phyloP scores from a whole-genome alignment of 1,140 invertebrate genomes.

The Zaprionus africanus region DNA sequence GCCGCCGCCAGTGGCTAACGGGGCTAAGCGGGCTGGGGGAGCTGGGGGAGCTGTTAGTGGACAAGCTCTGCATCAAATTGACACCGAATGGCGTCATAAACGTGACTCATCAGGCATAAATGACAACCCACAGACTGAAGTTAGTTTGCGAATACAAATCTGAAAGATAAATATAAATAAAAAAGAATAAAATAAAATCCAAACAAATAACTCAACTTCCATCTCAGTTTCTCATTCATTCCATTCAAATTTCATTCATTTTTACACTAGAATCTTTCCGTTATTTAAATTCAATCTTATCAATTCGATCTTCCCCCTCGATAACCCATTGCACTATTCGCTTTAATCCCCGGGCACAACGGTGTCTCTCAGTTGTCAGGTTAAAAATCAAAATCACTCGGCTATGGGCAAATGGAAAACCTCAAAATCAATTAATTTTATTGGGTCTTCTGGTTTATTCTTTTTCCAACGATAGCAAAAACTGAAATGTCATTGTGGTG shows the following conservation, averaged over 20 bases:
- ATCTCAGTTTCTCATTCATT: neutral
- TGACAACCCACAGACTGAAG: neutral
- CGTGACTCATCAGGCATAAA: conserved; percentile 18
- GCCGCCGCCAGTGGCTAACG: conserved; percentile 4
- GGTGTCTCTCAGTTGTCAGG: conserved; percentile 56
- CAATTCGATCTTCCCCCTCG: neutral
- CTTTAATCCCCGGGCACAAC: conserved; percentile 29
- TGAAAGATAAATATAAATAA: too few species aligned
- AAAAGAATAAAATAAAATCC: too few species aligned
- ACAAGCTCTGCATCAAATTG: conserved; percentile 62
- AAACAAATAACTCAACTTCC: too few species aligned
- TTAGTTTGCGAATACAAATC: neutral
- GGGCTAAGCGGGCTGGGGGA: neutral
- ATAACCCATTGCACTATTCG: neutral
- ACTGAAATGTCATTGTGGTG: conserved; percentile 73
- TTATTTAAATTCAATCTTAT: conserved; percentile 8
- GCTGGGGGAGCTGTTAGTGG: neutral
- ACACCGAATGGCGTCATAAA: conserved; percentile 48
- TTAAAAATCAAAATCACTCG: conserved; percentile 59
- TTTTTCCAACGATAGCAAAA: conserved; percentile 38
- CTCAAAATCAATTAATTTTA: conserved; percentile 81
- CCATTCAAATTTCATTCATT: neutral
- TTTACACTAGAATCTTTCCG: neutral
- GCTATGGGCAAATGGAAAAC: conserved; percentile 55
- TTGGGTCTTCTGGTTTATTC: conserved; percentile 42